Evolutionary conservation across 2,113 vertebrate species (phyloP), one percentile per base, ranked within the genome.

Genomic region (Carettochelys insculpta): DNA sequence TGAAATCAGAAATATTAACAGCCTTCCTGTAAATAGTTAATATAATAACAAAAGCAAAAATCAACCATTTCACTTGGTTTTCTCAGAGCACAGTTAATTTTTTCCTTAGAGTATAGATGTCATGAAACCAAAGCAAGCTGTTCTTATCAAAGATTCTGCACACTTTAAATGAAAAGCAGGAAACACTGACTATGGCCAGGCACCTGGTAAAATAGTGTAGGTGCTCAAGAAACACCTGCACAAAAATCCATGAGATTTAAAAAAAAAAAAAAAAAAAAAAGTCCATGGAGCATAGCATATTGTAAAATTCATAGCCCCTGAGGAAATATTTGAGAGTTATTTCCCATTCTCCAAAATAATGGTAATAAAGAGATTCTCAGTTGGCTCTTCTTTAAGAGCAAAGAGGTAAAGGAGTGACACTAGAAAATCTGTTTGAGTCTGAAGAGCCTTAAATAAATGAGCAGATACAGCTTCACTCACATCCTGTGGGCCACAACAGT

Each of bases 1-100:
- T 19, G 4, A 92, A 92, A 88, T 47, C 11, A 89, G 41, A 96
- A 96, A 78, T 56, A 85, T 29, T 58, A 86, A 82, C 41, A 53
- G n/a, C 82, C n/a, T 54, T 29, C 11, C 4, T 17, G 12, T 31
- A 90, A 89, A 85, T 88, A 94, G 83, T 81, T 85, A 81, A 41
- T 14, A 82, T 68, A 6, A 45, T 71, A 89, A 82, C 38, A 85
- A 71, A 86, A 75, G 10, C 3, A 80, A 52, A 56, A 52, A 81
- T 65, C 86, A 84, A 41, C 79, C 17, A 47, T 5, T 85, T 9
- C 4, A 85, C 85, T 82, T 91, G 41, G 81, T 50, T 47, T 34
- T 68, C 45, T 87, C 83, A 22, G 31, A 79, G 34, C 5, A 43
- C 43, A 4, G 6, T 58, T 82, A 80, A 78, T 79, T 92, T 3